Evolutionary conservation across 2,888 invertebrate species (phyloP), one percentile per base, ranked within the genome.

Genomic region (Phortica magna): DNA sequence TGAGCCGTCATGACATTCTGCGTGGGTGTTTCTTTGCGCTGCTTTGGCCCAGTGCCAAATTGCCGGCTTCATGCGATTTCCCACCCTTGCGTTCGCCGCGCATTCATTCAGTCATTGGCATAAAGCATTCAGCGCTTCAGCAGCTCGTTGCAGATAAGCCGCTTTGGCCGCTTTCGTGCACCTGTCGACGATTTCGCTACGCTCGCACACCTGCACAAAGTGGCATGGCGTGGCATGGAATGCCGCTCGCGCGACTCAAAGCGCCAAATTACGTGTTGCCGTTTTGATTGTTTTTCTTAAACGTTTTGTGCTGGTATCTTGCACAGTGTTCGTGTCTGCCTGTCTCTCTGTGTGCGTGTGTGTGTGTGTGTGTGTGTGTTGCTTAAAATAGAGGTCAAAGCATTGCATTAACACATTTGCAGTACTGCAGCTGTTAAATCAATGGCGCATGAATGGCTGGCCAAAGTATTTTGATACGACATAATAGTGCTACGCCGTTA

Each of bases 341-440:
- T 17, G 41, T 42, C 17, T 39, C 5, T 48, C 5, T 48, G 48
- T 48, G 14, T 14, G 14, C 2, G 0, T 48, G 14, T 48, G 14
- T 59, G 17, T 59, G 9, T n/a, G 17, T 17, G 14, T 59, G 17
- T 59, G 9, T 17, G 9, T 31, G 39, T 72, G n/a, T 31, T 59
- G 41, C 42, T n/a, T 59, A 73, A 59, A 73, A 73, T 59, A 59
- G 59, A 61, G 73, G 73, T 73, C 73, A 73, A 59, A 73, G 73
- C 73, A 73, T 73, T 59, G 57, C 59, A 71, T 71, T 71, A 71
- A 71, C 70, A 71, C 70, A 71, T 71, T 71, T 71, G 31, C 61
- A 31, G 31, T 31, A 48, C 48, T 48, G 48, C 10, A 9, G 48
- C 0, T 48, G 14, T 48, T 48, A 48, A 48, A 48, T 61, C 64